Evolutionary conservation across 2,888 invertebrate species (phyloP), one percentile per base, ranked within the genome.

Genomic region (Morinoia aosen): DNA sequence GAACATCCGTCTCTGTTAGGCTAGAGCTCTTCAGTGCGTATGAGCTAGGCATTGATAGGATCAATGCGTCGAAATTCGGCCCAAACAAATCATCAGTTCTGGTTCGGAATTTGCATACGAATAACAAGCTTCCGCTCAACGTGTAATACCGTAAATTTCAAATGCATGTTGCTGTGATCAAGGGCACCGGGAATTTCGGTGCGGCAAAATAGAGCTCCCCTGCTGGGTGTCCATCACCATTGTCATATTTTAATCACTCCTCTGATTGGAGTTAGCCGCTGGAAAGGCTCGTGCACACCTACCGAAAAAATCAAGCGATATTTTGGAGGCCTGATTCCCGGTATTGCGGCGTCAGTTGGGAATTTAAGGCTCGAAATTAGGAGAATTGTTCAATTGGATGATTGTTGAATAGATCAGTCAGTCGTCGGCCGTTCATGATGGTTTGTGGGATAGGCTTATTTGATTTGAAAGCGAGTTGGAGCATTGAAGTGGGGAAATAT

Each of bases 51-150:
- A 90, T 90, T 48, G 90, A 90, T 90, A 90, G 40, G 90, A 90
- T 90, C 90, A 48, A 90, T 48, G 90, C 90, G 39, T 39, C 48
- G 90, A 90, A 90, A 90, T 90, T 90, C 90, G 19, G 90, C 48
- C 16, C 90, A 48, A 90, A 90, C 90, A 90, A 90, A 90, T 90
- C 90, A 90, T 90, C 90, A 93, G 93, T 93, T 57, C n/a, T 57
- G 57, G 56, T 93, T 93, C 33, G 33, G n/a, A 93, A 93, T 93
- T 93, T 93, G 93, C 93, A 93, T 93, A 57, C 57, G 33, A 39
- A 57, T 93, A 93, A 93, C 93, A 93, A 48, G 93, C 57, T 93
- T 93, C 90, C 48, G 90, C 90, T 90, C 40, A 90, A 48, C 90
- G 90, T 39, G 90, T 48, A 90, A 90, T 90, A 90, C 90, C 48